Percentiles rank a stretch among this genome's conserved stretches.
phyloP scores from a whole-genome alignment of 92 coral and sea anemone species.

The Zoanthus gigantus region DNA sequence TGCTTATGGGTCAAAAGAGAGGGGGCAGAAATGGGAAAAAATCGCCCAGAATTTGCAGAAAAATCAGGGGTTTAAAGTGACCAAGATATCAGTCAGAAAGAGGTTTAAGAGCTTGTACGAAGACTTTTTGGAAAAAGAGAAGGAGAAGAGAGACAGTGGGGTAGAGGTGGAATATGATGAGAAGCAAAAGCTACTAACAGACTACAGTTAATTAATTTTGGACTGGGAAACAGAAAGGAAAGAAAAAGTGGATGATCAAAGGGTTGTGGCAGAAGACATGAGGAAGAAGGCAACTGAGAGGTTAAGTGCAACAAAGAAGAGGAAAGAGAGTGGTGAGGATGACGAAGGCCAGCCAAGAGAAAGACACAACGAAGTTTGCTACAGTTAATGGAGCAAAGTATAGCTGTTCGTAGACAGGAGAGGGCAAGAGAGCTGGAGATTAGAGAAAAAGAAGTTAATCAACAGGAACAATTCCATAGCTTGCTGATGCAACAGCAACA shows the following conservation, averaged over 20 bases:
- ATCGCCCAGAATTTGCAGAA: conserved; percentile 27
- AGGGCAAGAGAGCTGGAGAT: too few species aligned
- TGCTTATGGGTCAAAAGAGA: conserved; percentile 47
- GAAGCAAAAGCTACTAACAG: conserved; percentile 48
- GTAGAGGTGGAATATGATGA: conserved; percentile 61
- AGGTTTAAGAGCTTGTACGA: conserved; percentile 54
- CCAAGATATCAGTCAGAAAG: conserved; percentile 42
- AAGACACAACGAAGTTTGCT: too few species aligned
- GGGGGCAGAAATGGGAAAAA: conserved; percentile 37
- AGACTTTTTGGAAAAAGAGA: conserved; percentile 45
- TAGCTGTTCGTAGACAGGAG: too few species aligned
- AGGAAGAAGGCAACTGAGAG: conserved; percentile 48
- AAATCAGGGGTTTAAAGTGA: conserved; percentile 39
- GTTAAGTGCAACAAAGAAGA: conserved; percentile 49
- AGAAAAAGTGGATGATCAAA: conserved; percentile 37
- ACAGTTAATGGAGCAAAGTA: too few species aligned
- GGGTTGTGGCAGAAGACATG: conserved; percentile 45
- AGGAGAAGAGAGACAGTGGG: conserved; percentile 56
- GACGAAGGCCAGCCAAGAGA: too few species aligned
- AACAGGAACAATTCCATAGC: too few species aligned
- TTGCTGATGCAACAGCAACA: too few species aligned
- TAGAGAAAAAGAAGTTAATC: not conserved
- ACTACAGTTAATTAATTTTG: conserved; percentile 33
- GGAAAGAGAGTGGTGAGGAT: too few species aligned
- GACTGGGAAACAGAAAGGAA: conserved; percentile 24